A percentile compares a stretch with the other conserved stretches of the same genome.
phyloP scores from a whole-genome alignment of 2,797 vertebrate species.

The Bradypodion pumilum region DNA sequence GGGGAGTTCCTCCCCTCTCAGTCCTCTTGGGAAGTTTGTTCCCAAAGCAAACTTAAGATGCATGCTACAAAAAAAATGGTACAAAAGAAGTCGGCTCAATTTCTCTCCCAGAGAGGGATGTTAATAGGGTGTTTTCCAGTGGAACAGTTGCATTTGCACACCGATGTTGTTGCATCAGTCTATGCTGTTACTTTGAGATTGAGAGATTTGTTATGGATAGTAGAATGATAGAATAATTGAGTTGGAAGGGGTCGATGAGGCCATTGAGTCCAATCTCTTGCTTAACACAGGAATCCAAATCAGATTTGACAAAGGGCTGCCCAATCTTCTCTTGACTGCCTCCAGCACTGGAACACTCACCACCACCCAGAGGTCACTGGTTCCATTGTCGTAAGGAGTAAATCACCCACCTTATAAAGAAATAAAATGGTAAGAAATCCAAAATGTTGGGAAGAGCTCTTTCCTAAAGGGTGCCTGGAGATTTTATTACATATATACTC shows the following conservation, averaged over 20 bases:
- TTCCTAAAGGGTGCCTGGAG: not conserved
- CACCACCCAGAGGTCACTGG: too few species aligned
- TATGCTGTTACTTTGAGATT: not conserved
- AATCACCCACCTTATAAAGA: conserved; percentile 21
- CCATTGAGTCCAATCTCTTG: too few species aligned
- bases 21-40: not conserved
- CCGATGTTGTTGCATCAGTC: conserved; percentile 21
- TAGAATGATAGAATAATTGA: too few species aligned
- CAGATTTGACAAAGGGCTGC: too few species aligned
- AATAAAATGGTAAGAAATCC: conserved; percentile 24
- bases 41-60: conserved; percentile 19
- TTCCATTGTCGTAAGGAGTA: too few species aligned
- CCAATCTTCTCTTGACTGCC: too few species aligned
- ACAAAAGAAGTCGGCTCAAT: not conserved
- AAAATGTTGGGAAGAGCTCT: not conserved
- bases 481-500: too few species aligned
- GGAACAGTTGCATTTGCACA: not conserved
- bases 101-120: rapidly evolving
- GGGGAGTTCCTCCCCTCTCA: not conserved
- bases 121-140: not conserved
- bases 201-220: rapidly evolving
- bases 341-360: too few species aligned
- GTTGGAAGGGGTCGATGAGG: too few species aligned
- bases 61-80: not conserved
- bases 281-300: too few species aligned